Base-by-base conservation (phyloP, 2,113 vertebrate genomes). In the Collichthys lucidus region DNA sequence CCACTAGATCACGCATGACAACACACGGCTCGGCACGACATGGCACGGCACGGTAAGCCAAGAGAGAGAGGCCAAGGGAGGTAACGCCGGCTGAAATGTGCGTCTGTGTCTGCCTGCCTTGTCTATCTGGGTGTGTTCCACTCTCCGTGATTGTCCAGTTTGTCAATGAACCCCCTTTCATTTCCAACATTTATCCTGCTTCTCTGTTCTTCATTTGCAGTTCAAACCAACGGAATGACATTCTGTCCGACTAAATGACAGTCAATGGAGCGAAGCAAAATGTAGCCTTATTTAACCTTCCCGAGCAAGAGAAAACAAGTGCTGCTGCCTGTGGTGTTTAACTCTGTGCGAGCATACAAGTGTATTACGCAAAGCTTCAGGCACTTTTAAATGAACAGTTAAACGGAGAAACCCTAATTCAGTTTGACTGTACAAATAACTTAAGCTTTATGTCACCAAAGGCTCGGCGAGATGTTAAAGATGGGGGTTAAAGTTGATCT, bases 1-100 rank as follows among this genome's bases (percentile, higher is more conserved):
- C 78, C 83, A 91, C 78, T 80, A 80, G 81, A 86, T 47, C 85
- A 87, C 75, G 84, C 90, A 89, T 88, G 89, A 92, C 65, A 89
- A 92, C 90, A 92, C 89, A 81, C 74, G 1, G 74, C 80, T 79
- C 20, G 65, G 83, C 92, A 92, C 85, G 75, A 78, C 91, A 92
- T 76, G 83, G 84, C 83, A 79, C 55, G 40, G 72, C 64, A 76
- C 77, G 78, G 57, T 56, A 81, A 82, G 57, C 50, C 52, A 29
- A 56, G 71, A 75, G 26, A 75, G 26, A 26, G 81, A 87, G 87
- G 77, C 68, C 86, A 82, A 49, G 74, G 78, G 82, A 90, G 81
- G 84, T 84, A 74, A 86, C 24, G 12, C 60, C 29, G 74, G 64
- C 77, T 88, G 62, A 80, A 69, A 65, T 65, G 19, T 62, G 68